phyloP scores from a whole-genome alignment of 2,113 vertebrate species.

The Ibidorhyncha struthersii region DNA sequence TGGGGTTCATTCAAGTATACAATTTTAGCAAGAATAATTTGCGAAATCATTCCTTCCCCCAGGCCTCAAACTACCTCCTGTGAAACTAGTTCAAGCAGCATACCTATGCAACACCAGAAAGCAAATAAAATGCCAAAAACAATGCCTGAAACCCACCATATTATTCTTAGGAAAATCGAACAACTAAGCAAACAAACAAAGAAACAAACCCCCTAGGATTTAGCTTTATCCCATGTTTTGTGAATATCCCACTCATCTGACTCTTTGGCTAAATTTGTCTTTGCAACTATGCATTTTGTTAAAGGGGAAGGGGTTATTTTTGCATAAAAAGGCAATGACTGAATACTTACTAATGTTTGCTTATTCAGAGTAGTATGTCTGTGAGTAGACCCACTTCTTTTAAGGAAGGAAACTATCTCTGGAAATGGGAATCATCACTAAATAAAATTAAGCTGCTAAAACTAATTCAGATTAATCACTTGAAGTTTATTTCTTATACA shows the following conservation, averaged over 20 bases:
- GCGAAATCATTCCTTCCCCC: not conserved
- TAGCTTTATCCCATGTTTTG: not conserved
- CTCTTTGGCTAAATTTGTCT: not conserved
- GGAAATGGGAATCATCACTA: not conserved
- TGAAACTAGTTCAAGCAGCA: not conserved
- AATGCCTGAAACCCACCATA: not conserved
- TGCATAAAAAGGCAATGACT: not conserved
- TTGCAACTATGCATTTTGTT: not conserved
- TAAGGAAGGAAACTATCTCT: not conserved
- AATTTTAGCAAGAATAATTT: slow-evolving; percentile 53
- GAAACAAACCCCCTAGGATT: not conserved
- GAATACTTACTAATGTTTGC: not conserved
- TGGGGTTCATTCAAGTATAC: slow-evolving; percentile 31
- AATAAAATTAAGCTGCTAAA: not conserved
- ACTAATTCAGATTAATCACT: not conserved
- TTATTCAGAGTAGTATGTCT: not conserved
- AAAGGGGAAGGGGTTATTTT: not conserved
- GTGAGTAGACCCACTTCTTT: not conserved
- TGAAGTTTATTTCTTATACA: not conserved
- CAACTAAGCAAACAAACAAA: not conserved
- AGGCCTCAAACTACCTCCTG: not conserved
- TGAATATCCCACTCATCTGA: not conserved
- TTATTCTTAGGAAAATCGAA: not conserved
- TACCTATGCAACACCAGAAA: not conserved
- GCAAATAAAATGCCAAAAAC: not conserved